Evolutionary conservation across 2,888 invertebrate genomes (phyloP).

Genomic region (Carpatolechia fugitivella): DNA sequence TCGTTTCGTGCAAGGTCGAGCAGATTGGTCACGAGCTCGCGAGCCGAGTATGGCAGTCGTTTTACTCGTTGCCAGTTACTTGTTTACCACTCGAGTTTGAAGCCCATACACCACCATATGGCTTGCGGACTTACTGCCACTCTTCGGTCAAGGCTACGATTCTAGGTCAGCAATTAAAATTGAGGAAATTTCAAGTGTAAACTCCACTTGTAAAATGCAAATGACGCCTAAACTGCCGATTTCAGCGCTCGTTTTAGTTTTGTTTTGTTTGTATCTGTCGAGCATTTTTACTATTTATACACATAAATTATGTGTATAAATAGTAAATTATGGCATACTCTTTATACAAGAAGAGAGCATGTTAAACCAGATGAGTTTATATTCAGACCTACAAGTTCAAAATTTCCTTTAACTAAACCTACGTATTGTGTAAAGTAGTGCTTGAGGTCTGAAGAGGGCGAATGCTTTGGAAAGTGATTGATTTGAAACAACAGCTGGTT

Average conservation of each 20-base stretch:
- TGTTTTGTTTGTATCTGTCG: too few relatives aligned
- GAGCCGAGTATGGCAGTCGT: constrained; percentile 49
- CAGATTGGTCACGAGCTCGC: constrained; percentile 43
- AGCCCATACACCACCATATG: constrained; percentile 50
- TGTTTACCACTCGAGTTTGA: constrained; percentile 35
- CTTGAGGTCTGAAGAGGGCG: constrained; percentile 14
- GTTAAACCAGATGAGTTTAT: too few relatives aligned
- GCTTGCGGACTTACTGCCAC: constrained; percentile 25
- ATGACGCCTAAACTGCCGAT: constrained; percentile 36
- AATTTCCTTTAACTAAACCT: too few relatives aligned
- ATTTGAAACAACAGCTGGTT: constrained; percentile 46
- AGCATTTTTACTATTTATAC: too few relatives aligned
- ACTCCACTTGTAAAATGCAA: not conserved
- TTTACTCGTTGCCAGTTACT: constrained; percentile 7
- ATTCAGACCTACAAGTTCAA: too few relatives aligned
- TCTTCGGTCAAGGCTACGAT: constrained; percentile 53
- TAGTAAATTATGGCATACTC: too few relatives aligned
- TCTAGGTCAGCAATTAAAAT: constrained; percentile 21
- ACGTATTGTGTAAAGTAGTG: too few relatives aligned
- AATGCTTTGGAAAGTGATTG: constrained; percentile 49
- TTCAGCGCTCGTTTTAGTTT: constrained; percentile 14
- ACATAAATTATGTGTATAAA: too few relatives aligned
- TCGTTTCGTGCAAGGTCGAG: constrained; percentile 41
- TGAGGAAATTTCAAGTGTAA: constrained; percentile 8
- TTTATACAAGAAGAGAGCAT: too few relatives aligned